These are phyloP conservation scores for Bombus superbus DNA, from an alignment of 1,140 invertebrate genomes.

Conservation along the genomic window DNA sequence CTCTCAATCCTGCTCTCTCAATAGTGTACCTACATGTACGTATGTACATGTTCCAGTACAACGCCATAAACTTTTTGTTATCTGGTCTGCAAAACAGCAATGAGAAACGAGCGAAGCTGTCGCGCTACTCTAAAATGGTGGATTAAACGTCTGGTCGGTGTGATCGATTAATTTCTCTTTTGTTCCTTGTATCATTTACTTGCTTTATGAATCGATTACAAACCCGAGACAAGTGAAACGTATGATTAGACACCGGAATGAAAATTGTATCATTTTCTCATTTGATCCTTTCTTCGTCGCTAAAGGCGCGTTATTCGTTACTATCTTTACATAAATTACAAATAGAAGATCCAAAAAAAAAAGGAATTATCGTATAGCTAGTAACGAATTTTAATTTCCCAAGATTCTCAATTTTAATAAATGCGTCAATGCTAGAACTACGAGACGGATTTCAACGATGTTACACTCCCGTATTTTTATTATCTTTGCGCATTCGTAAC, in stretches of 20 bases:
- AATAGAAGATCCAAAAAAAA: no score
- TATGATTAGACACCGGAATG: background rate
- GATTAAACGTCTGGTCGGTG: conserved; percentile 56
- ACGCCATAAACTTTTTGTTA: conserved; percentile 59
- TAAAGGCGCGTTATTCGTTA: no score
- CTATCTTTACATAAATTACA: no score
- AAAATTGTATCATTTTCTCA: background rate
- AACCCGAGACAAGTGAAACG: conserved; percentile 28
- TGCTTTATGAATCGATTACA: conserved; percentile 51
- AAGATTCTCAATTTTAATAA: background rate
- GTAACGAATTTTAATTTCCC: background rate
- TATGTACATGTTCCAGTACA: conserved; percentile 28
- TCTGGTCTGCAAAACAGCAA: conserved; percentile 55
- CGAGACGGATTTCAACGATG: no score
- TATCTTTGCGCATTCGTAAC: background rate
- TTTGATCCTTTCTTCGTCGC: no score
- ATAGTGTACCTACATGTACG: conserved; percentile 22
- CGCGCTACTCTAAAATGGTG: conserved; percentile 55
- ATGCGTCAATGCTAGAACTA: no score
- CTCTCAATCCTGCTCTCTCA: background rate
- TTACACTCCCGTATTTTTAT: no score
- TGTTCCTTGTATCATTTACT: conserved; percentile 48
- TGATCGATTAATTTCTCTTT: conserved; percentile 60
- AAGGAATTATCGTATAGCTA: no score
- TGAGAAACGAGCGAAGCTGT: conserved; percentile 59